phyloP scores from a whole-genome alignment of 2,888 invertebrate genomes.

The Abrostola triplasia region DNA sequence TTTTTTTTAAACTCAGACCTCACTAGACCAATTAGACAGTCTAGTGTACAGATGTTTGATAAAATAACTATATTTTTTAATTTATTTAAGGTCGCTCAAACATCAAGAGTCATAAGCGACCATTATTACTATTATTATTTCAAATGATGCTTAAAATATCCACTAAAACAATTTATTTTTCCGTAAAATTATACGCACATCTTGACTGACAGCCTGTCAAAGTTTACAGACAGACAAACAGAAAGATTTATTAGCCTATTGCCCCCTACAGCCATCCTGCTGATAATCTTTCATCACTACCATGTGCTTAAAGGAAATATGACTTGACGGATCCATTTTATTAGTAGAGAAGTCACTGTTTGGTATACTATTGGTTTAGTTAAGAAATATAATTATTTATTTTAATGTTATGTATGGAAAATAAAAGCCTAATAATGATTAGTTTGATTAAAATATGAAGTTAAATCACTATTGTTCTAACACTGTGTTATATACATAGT shows the following conservation, averaged over 20 bases:
- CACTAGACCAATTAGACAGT: too few species aligned
- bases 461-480: too few species aligned
- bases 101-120: too few species aligned
- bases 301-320: conserved; percentile 21
- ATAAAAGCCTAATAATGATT: too few species aligned
- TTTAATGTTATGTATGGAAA: too few species aligned
- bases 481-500: not conserved
- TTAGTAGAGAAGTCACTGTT: not conserved
- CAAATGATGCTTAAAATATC: too few species aligned
- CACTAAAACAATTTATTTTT: not conserved
- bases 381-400: not conserved
- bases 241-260: conserved; percentile 16
- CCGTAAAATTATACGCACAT: conserved; percentile 25
- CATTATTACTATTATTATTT: too few species aligned
- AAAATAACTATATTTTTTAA: too few species aligned
- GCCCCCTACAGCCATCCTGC: conserved; percentile 3
- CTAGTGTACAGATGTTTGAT: too few species aligned
- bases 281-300: conserved; percentile 25
- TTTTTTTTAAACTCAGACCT: too few species aligned
- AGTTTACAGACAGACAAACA: conserved; percentile 7
- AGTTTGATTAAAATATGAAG: too few species aligned
- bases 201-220: not conserved
- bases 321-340: conserved; percentile 45
- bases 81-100: too few species aligned
- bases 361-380: not conserved